Conservation (phyloP, 2,888 invertebrate species). For the Xanthorhoe spadicearia region DNA sequence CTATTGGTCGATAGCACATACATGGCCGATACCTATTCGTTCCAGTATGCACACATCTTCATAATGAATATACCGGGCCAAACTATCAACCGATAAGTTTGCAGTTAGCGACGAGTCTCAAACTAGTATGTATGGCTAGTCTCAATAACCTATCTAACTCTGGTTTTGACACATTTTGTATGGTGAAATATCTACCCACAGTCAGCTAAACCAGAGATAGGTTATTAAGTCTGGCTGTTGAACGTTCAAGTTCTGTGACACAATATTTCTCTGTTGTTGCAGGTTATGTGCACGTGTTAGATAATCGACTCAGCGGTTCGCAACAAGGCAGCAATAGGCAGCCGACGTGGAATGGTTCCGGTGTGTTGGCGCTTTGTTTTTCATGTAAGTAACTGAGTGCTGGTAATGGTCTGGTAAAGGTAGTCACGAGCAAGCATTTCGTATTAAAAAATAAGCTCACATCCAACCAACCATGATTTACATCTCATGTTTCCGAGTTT, state of each 20-base stretch:
- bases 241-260: neutral
- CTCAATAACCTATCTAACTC: no score
- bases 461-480: neutral
- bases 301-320: constrained; percentile 63
- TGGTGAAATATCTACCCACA: no score
- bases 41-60: no score
- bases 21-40: no score
- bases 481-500: neutral
- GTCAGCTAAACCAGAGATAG: no score
- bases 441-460: neutral
- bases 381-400: constrained; percentile 67
- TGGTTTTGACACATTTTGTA: no score
- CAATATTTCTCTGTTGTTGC: constrained; percentile 61
- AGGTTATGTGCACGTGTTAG: constrained; percentile 79
- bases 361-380: constrained; percentile 73
- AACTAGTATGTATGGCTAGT: neutral
- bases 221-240: no score
- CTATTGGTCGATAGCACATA: no score
- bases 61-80: no score
- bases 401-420: constrained; percentile 1
- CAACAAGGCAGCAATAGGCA: constrained; percentile 56
- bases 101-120: neutral
- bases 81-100: no score
- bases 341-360: constrained; percentile 81
- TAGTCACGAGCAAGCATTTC: neutral